These are phyloP conservation scores for Zelleria hepariella DNA, from an alignment of 2,888 invertebrate genomes.

Conservation along the genomic window DNA sequence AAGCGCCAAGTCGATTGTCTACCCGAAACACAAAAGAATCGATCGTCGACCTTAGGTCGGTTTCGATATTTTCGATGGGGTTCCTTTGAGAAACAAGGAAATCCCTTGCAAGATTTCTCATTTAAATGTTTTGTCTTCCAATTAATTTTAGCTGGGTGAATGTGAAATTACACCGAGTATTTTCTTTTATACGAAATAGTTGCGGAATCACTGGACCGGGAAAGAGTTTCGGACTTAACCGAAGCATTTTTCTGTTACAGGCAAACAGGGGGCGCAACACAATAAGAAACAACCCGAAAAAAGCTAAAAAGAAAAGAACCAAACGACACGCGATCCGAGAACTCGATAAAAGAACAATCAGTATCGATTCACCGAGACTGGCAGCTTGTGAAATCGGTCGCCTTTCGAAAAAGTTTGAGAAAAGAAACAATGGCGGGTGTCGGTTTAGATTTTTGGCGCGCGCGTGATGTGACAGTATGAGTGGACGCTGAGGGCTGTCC, in stretches of 20 bases:
- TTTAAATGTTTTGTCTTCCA: too few relatives aligned
- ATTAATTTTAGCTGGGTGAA: too few relatives aligned
- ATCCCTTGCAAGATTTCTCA: not conserved
- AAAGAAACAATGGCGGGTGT: not conserved
- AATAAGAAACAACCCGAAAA: constrained; percentile 38
- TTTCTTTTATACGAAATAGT: not conserved
- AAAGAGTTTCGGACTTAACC: not conserved
- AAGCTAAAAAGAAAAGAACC: constrained; percentile 24
- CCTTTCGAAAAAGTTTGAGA: not conserved
- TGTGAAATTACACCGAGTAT: not conserved
- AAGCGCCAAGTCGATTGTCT: constrained; percentile 57
- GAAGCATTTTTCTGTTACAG: constrained; percentile 55
- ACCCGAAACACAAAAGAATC: constrained; percentile 50
- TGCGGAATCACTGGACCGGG: not conserved
- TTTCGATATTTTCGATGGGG: constrained; percentile 38
- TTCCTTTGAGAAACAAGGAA: not conserved
- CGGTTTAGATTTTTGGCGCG: not conserved
- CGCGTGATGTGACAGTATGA: constrained; percentile 34
- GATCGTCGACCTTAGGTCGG: constrained; percentile 44
- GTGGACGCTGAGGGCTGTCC: constrained; percentile 41
- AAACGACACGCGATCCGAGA: constrained; percentile 30
- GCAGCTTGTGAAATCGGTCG: constrained; percentile 3
- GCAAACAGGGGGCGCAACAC: constrained; percentile 36
- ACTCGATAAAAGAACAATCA: constrained; percentile 41
- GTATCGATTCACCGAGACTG: constrained; percentile 15